These are phyloP conservation scores for Amphipyra berbera DNA, from an alignment of 2,888 invertebrate genomes.

Conservation along the genomic window DNA sequence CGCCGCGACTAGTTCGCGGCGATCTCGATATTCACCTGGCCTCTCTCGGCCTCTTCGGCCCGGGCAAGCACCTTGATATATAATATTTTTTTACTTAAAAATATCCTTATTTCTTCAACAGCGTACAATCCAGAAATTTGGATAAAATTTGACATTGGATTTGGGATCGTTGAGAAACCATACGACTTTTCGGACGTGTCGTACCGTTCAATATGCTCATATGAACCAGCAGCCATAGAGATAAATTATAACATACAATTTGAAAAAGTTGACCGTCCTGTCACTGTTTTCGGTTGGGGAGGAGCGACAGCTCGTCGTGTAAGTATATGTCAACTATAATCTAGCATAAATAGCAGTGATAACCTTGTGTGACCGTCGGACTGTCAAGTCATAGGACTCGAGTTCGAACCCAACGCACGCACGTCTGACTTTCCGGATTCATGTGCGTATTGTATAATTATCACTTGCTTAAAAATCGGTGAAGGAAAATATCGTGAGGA, in stretches of 20 bases:
- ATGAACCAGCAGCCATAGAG: constrained; percentile 22
- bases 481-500: no score
- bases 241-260: constrained; percentile 26
- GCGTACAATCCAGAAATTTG: constrained; percentile 19
- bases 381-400: no score
- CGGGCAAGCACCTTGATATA: no score
- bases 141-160: constrained; percentile 38
- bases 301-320: constrained; percentile 19
- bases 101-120: constrained; percentile 13
- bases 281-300: constrained; percentile 39
- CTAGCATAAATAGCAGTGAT: no score
- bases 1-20: no score
- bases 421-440: no score
- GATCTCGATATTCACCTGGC: no score
- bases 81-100: not conserved
- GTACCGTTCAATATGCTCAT: constrained; percentile 33
- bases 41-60: no score
- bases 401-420: no score
- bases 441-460: no score
- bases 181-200: constrained; percentile 33
- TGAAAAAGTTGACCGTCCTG: constrained; percentile 15
- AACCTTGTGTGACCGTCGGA: no score
- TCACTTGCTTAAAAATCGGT: no score
- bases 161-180: constrained; percentile 43
- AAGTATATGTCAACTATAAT: not conserved